A percentile compares a stretch with the other conserved stretches of the same genome.
These are phyloP conservation scores for Myripristis murdjan DNA, from an alignment of 2,797 vertebrate genomes.

Conservation along the genomic window DNA sequence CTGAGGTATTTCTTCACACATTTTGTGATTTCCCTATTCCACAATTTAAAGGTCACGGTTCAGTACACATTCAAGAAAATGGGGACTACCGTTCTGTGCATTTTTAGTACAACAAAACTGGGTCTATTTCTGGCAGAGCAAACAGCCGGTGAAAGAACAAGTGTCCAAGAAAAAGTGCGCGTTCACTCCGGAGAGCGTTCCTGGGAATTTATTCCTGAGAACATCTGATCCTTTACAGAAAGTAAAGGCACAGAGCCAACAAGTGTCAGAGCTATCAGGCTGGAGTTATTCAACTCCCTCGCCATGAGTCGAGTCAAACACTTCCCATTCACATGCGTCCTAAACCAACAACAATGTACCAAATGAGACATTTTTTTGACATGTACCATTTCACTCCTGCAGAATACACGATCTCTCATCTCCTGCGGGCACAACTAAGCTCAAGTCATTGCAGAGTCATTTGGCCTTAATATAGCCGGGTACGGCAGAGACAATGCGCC, in stretches of 20 bases:
- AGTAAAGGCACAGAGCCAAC: slow-evolving; percentile 1
- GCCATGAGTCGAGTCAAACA: slow-evolving; percentile 12
- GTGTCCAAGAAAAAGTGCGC: not conserved
- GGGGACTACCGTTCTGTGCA: not conserved
- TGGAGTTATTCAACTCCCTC: slow-evolving; percentile 5
- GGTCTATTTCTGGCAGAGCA: too few relatives aligned
- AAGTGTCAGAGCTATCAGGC: not conserved
- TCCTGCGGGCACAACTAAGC: slow-evolving; percentile 21
- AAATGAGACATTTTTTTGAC: slow-evolving; percentile 18
- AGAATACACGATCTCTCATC: not conserved
- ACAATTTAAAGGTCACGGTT: not conserved
- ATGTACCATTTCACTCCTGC: not conserved
- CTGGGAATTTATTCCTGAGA: slow-evolving; percentile 9
- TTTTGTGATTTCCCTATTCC: too few relatives aligned
- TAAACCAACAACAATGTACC: not conserved
- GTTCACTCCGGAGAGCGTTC: too few relatives aligned
- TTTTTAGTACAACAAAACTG: not conserved
- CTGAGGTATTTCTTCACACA: too few relatives aligned
- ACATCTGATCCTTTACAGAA: slow-evolving; percentile 2
- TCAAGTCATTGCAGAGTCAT: slow-evolving; percentile 40
- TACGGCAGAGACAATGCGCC: slow-evolving; percentile 51
- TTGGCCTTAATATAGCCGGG: slow-evolving; percentile 52
- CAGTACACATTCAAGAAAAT: not conserved
- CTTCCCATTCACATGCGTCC: slow-evolving; percentile 15
- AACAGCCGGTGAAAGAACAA: not conserved